phyloP scores from a whole-genome alignment of 2,888 invertebrate species.

The Eustalomyia histrio region DNA sequence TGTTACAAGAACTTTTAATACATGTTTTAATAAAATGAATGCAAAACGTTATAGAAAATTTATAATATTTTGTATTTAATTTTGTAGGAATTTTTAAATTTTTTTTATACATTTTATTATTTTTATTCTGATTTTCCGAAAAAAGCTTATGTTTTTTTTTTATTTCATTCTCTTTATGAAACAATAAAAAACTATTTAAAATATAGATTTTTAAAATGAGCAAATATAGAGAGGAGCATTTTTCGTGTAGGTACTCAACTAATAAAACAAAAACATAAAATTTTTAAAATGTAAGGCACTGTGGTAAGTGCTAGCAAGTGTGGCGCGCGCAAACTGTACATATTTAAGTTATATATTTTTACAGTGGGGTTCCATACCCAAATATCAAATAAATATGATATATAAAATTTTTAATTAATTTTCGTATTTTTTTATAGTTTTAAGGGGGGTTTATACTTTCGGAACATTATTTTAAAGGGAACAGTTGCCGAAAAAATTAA shows the following conservation, averaged over 20 bases:
- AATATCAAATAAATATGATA: no score
- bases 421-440: no score
- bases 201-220: slow-evolving; percentile 1
- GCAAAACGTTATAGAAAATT: not conserved
- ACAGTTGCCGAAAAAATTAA: no score
- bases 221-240: not conserved
- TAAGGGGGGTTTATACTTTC: no score
- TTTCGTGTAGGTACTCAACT: not conserved
- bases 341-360: not conserved
- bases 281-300: slow-evolving; percentile 73
- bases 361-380: slow-evolving; percentile 9
- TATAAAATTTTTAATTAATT: no score
- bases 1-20: no score
- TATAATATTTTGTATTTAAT: not conserved
- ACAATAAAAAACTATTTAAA: not conserved
- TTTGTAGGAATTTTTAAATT: not conserved
- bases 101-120: not conserved
- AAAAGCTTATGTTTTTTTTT: not conserved
- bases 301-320: slow-evolving; percentile 70
- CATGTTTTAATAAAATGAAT: no score
- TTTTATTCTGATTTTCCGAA: not conserved
- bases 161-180: not conserved
- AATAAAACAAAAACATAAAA: not conserved
- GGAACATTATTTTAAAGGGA: no score
- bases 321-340: slow-evolving; percentile 49